A percentile compares a stretch with the other conserved stretches of the same genome.
Evolutionary conservation across 2,797 vertebrate genomes (phyloP).

Genomic region (Melanotaenia boesemani): DNA sequence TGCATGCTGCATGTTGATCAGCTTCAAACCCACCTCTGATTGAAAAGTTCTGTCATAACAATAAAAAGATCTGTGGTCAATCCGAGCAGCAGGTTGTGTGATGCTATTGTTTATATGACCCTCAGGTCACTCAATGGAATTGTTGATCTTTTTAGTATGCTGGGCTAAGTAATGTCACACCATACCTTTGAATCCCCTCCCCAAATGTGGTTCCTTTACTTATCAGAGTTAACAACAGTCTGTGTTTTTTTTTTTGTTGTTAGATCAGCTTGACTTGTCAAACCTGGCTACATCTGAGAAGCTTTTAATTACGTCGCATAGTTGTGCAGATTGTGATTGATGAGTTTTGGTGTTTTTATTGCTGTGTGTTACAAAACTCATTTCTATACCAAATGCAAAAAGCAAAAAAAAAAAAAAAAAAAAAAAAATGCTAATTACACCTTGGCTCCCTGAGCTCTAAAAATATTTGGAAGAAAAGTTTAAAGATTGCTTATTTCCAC

Average conservation of each 20-base stretch:
- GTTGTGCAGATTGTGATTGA: constrained; percentile 29
- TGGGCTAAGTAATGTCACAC: constrained; percentile 38
- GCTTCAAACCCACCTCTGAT: constrained; percentile 29
- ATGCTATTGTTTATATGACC: constrained; percentile 20
- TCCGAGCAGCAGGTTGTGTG: constrained; percentile 24
- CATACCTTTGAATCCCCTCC: constrained; percentile 38
- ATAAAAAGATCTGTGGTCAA: constrained; percentile 25
- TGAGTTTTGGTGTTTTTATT: constrained; percentile 26
- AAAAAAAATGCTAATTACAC: constrained; percentile 45
- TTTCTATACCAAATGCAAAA: constrained; percentile 51
- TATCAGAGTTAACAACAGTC: constrained; percentile 58
- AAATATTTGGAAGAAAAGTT: constrained; percentile 58
- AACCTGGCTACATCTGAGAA: neutral
- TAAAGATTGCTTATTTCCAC: constrained; percentile 37
- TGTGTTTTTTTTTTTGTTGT: constrained; percentile 24
- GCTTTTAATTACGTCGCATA: constrained; percentile 21
- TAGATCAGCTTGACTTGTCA: constrained; percentile 31
- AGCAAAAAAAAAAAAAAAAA: neutral
- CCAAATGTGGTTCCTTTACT: constrained; percentile 63
- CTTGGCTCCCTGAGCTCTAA: constrained; percentile 49
- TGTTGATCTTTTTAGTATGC: constrained; percentile 9
- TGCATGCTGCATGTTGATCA: constrained; percentile 40
- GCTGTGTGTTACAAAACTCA: constrained; percentile 19
- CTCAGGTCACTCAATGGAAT: constrained; percentile 1
- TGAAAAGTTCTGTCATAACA: constrained; percentile 39